phyloP scores from a whole-genome alignment of 2,888 invertebrate genomes.

The Diaperis boleti region DNA sequence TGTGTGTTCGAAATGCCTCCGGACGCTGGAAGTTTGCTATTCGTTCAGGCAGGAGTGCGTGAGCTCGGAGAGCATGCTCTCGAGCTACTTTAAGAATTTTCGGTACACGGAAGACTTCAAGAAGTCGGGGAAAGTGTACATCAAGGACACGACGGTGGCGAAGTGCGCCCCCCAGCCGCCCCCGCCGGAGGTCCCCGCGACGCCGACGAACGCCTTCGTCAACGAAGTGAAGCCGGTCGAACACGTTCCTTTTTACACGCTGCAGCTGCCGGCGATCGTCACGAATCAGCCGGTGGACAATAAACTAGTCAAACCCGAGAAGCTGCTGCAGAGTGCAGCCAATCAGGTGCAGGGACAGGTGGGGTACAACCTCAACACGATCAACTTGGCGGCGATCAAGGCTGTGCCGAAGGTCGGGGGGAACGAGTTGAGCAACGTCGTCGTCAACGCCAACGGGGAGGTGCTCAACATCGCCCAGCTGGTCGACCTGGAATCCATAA shows the following conservation, averaged over 20 bases:
- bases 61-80: conserved; percentile 76
- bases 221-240: conserved; percentile 39
- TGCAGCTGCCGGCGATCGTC: conserved; percentile 56
- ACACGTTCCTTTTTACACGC: conserved; percentile 53
- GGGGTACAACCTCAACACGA: conserved; percentile 57
- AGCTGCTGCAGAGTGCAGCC: conserved; percentile 44
- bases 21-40: conserved; percentile 72
- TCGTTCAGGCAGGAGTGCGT: conserved; percentile 75
- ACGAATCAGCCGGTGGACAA: conserved; percentile 46
- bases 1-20: conserved; percentile 74
- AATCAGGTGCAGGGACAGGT: conserved; percentile 49
- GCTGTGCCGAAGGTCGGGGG: conserved; percentile 51
- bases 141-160: conserved; percentile 68
- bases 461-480: conserved; percentile 60
- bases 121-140: conserved; percentile 74
- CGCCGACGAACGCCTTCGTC: conserved; percentile 26
- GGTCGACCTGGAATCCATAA: conserved; percentile 57
- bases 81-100: conserved; percentile 74
- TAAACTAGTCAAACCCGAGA: conserved; percentile 45
- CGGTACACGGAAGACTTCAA: conserved; percentile 73
- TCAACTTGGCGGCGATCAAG: conserved; percentile 56
- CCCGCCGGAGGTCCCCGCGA: conserved; percentile 54
- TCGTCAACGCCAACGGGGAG: conserved; percentile 62
- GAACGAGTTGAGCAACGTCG: conserved; percentile 56
- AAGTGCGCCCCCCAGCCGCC: conserved; percentile 42